A percentile compares a stretch with the other conserved stretches of the same genome.
phyloP scores from a whole-genome alignment of 2,888 invertebrate genomes.

The Cerastoderma edule region DNA sequence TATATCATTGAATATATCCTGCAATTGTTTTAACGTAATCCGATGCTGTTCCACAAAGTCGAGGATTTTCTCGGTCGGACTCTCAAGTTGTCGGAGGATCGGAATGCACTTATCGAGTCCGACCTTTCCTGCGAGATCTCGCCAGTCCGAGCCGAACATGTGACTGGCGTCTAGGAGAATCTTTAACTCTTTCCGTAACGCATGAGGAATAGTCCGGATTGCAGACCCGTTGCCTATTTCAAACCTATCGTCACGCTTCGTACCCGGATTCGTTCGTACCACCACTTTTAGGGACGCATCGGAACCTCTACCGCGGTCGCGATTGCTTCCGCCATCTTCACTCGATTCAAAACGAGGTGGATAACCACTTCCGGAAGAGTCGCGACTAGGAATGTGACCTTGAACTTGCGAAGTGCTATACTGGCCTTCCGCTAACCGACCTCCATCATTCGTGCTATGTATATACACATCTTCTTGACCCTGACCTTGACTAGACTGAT shows the following conservation, averaged over 20 bases:
- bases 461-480: too few relatives aligned
- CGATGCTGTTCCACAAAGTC: slow-evolving; percentile 47
- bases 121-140: slow-evolving; percentile 55
- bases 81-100: slow-evolving; percentile 36
- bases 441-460: too few relatives aligned
- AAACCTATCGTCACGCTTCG: not conserved
- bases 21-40: slow-evolving; percentile 38
- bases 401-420: too few relatives aligned
- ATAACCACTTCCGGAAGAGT: too few relatives aligned
- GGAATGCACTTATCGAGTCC: slow-evolving; percentile 56
- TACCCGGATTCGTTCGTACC: not conserved
- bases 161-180: slow-evolving; percentile 53
- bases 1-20: slow-evolving; percentile 30
- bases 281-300: not conserved
- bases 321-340: too few relatives aligned
- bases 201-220: slow-evolving; percentile 34
- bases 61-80: slow-evolving; percentile 62
- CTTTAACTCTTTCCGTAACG: slow-evolving; percentile 48
- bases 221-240: not conserved
- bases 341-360: too few relatives aligned
- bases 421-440: too few relatives aligned
- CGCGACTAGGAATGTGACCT: too few relatives aligned
- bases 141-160: slow-evolving; percentile 63
- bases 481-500: too few relatives aligned
- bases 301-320: too few relatives aligned